Evolutionary conservation across 2,888 invertebrate species (phyloP), one percentile per base, ranked within the genome.

Genomic region (Elysia crispata): DNA sequence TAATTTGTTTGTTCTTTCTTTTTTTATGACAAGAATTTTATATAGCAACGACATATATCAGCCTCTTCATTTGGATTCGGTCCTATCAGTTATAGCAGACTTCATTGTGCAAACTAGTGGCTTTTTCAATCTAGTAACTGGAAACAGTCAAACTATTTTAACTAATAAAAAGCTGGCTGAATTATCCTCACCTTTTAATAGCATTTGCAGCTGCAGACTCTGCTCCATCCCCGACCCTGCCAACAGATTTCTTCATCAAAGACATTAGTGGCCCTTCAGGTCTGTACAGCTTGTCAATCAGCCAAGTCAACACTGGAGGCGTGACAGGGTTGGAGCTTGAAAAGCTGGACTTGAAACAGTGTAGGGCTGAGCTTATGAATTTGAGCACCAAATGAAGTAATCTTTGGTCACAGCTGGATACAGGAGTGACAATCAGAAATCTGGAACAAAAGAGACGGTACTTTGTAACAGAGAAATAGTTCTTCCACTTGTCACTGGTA

Each of bases 341-440:
- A 5, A 28, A 6, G 18, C 15, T 23, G 25, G 28, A 28, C 64
- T 25, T 84, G 28, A 87, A 76, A 85, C 70, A 80, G 18, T 83
- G 83, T 18, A 91, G 76, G 20, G 89, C 82, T 79, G 86, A 74
- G 70, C 82, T 84, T 50, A 91, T 84, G 76, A 90, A 88, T 15
- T 83, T 82, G 3, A 91, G 85, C 23, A 91, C 86, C 60, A 90
- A 88, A 23, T 85, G 81, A 23, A 91, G 84, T 31, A 91, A 84
- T 25, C 85, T 80, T 79, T 91, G 90, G 82, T 91, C 91, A n/a
- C 88, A 86, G 64, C 83, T 82, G 28, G 90, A 89, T 3, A 88
- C 86, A 0, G 91, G 91, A 5, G 86, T 86, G 1, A 89, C 87
- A 76, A 85, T 85, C 6, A 91, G 85, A 85, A 91, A 91, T 81